Conservation (phyloP, 1,140 invertebrate genomes). For the Branchinecta lynchi region DNA sequence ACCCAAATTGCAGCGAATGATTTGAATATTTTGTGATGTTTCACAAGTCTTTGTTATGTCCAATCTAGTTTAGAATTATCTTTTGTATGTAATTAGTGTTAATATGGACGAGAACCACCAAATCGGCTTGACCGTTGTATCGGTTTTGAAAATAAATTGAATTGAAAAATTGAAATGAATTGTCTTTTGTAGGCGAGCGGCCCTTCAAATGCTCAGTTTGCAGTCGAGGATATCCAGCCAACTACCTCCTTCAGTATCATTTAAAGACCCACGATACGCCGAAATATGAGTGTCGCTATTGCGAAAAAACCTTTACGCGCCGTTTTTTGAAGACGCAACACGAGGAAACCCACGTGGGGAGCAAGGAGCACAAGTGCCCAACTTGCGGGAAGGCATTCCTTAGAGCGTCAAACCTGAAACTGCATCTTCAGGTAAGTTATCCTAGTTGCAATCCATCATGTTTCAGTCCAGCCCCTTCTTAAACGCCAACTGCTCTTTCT, state of each 20-base stretch:
- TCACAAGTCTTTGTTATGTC: too few species aligned
- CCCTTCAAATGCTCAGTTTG: not conserved
- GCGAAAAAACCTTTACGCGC: not conserved
- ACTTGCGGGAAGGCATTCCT: not conserved
- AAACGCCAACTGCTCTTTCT: too few species aligned
- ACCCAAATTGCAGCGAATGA: too few species aligned
- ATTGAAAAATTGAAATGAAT: too few species aligned
- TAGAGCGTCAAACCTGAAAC: not conserved
- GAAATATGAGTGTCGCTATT: not conserved
- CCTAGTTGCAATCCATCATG: too few species aligned
- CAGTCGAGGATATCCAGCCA: not conserved
- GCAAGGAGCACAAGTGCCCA: not conserved
- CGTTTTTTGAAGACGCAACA: not conserved
- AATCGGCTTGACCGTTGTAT: too few species aligned
- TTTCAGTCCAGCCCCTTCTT: too few species aligned
- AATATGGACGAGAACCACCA: too few species aligned
- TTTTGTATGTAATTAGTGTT: too few species aligned
- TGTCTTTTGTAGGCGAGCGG: not conserved
- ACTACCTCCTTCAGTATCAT: not conserved
- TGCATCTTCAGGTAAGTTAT: not conserved
- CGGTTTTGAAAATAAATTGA: too few species aligned
- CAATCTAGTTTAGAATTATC: too few species aligned
- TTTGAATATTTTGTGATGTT: too few species aligned
- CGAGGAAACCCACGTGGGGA: not conserved
- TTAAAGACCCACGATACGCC: not conserved